phyloP scores from a whole-genome alignment of 2,797 vertebrate species.

The Carcharodon carcharias region DNA sequence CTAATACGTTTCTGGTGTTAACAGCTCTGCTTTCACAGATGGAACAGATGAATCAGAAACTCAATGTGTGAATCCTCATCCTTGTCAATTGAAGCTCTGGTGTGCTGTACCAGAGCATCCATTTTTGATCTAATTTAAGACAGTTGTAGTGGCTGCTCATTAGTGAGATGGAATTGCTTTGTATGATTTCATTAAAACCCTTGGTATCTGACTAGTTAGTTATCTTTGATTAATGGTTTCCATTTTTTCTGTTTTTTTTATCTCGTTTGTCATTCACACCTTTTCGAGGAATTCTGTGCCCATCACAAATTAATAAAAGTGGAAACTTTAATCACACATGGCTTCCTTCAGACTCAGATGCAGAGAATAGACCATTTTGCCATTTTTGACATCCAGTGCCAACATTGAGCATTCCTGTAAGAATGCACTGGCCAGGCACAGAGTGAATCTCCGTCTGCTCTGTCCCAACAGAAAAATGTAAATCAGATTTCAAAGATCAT shows the following conservation, averaged over 20 bases:
- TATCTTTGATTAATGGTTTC: not conserved
- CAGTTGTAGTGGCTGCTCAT: not conserved
- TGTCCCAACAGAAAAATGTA: not conserved
- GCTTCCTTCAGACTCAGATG: no score
- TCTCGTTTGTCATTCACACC: not conserved
- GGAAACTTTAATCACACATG: no score
- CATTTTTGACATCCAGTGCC: not conserved
- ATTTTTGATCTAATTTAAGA: not conserved
- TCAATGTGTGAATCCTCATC: not conserved
- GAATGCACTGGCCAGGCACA: not conserved
- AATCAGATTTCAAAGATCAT: not conserved
- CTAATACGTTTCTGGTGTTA: not conserved
- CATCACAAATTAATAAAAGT: not conserved
- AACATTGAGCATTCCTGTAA: not conserved
- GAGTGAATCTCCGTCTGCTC: not conserved
- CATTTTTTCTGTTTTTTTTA: not conserved
- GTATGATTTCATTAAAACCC: not conserved
- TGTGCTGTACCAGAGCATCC: not conserved
- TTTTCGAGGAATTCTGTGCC: not conserved
- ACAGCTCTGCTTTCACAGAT: not conserved
- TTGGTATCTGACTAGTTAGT: not conserved
- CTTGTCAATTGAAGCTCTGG: not conserved
- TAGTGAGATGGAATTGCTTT: not conserved
- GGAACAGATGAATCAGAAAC: not conserved
- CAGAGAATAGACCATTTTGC: not conserved